Conservation (phyloP, 1,140 invertebrate species). For the Neodiprion lecontei region DNA sequence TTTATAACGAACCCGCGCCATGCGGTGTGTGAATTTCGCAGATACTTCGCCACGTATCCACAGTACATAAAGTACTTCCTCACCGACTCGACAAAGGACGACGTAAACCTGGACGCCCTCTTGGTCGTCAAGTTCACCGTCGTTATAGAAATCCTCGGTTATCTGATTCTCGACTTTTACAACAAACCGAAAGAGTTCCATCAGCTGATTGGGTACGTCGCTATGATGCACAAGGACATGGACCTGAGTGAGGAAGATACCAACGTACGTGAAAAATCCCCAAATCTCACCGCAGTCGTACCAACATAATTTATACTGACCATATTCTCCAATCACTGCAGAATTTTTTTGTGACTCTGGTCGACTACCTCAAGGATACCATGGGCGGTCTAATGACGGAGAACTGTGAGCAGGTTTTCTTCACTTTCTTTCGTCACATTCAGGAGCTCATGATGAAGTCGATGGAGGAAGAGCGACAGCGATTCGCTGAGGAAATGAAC, state of each 20-base stretch:
- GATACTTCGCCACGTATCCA: conserved; percentile 38
- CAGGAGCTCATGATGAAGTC: background rate
- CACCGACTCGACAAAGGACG: conserved; percentile 22
- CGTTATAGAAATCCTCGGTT: conserved; percentile 40
- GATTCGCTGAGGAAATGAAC: background rate
- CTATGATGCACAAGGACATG: conserved; percentile 50
- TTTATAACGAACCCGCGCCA: too few species aligned
- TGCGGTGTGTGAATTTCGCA: conserved; percentile 15
- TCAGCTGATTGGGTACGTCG: conserved; percentile 40
- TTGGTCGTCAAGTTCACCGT: conserved; percentile 35
- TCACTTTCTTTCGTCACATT: background rate
- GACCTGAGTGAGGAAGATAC: conserved; percentile 34
- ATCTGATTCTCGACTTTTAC: conserved; percentile 41
- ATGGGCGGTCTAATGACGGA: background rate
- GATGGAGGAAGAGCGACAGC: background rate
- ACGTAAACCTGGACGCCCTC: conserved; percentile 31
- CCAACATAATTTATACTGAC: background rate
- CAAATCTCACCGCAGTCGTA: conserved; percentile 10
- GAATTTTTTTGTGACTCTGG: background rate
- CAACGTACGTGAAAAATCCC: conserved; percentile 29
- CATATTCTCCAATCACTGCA: conserved; percentile 6
- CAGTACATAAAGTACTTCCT: conserved; percentile 42
- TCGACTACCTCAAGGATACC: background rate
- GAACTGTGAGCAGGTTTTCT: background rate
- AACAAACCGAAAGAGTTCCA: conserved; percentile 38